Percentiles rank a stretch among this genome's conserved stretches.
Evolutionary conservation across 2,888 invertebrate species (phyloP).

Genomic region (Candidula unifasciata): DNA sequence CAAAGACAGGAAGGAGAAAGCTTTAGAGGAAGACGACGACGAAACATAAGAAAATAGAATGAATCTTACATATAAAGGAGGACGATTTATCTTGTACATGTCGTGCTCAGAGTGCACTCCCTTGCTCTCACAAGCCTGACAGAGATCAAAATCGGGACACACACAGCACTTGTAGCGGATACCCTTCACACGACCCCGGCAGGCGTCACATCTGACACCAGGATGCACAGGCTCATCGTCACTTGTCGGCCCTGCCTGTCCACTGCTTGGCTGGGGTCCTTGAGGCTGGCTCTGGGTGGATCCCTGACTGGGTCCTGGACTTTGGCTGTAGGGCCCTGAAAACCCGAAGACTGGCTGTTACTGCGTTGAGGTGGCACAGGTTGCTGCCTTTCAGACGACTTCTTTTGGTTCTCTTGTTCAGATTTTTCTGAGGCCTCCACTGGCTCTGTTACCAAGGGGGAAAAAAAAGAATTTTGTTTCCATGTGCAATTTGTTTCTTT

Average conservation of each 20-base stretch:
- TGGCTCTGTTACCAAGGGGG: neutral
- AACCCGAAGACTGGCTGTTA: neutral
- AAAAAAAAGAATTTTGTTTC: neutral
- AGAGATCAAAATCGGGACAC: constrained; percentile 90
- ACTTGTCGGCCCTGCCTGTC: neutral
- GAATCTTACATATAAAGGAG: constrained; percentile 47
- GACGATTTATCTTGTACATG: constrained; percentile 85
- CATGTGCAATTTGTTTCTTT: no score
- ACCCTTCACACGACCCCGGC: constrained; percentile 84
- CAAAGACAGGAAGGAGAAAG: neutral
- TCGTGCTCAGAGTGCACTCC: constrained; percentile 85
- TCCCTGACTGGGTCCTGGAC: neutral
- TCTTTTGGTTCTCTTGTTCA: neutral
- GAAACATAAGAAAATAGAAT: neutral
- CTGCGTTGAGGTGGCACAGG: neutral
- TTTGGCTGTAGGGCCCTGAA: constrained; percentile 12
- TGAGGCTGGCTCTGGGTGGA: neutral
- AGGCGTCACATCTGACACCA: constrained; percentile 86
- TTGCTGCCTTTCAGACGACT: neutral
- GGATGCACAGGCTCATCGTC: constrained; percentile 78
- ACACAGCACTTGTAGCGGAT: constrained; percentile 90
- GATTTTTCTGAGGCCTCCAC: neutral
- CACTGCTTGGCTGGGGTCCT: neutral
- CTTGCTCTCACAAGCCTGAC: constrained; percentile 84
- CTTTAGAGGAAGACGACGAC: neutral